Evolutionary conservation across 2,797 vertebrate species (phyloP).

Genomic region (Enteromius trimaculatus): DNA sequence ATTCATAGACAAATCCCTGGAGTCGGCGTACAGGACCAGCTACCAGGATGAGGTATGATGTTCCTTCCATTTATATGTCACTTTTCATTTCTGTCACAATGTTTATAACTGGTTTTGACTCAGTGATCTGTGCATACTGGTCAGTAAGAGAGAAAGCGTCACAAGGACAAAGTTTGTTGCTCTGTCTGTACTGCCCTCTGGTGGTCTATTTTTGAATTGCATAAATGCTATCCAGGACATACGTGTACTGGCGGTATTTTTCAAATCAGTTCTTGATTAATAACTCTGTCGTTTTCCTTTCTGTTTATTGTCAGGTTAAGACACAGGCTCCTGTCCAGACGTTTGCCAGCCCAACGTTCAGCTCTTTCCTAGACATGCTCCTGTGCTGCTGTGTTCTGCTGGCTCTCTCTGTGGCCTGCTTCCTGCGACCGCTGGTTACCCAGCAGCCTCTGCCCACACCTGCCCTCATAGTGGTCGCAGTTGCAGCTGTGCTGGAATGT

Average conservation of each 20-base stretch:
- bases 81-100: neutral
- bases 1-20: constrained; percentile 89
- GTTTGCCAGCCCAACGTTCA: constrained; percentile 93
- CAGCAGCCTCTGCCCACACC: constrained; percentile 72
- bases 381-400: constrained; percentile 90
- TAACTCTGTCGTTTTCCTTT: neutral
- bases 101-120: neutral
- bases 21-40: constrained; percentile 88
- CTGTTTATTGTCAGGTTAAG: constrained; percentile 66
- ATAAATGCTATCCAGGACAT: neutral
- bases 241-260: neutral
- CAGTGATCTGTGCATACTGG: neutral
- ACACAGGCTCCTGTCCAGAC: constrained; percentile 86
- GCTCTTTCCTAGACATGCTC: constrained; percentile 91
- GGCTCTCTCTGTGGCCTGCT: constrained; percentile 90
- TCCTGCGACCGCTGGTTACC: constrained; percentile 82
- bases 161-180: neutral
- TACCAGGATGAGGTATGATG: constrained; percentile 91
- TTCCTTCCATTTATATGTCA: neutral
- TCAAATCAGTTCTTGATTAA: neutral
- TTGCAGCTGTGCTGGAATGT: constrained; percentile 84
- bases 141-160: neutral
- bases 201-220: constrained; percentile 6
- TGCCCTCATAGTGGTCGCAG: constrained; percentile 80
- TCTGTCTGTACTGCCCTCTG: constrained; percentile 44